These are phyloP conservation scores for Thinocorus orbignyianus DNA, from an alignment of 2,113 vertebrate species.

Conservation along the genomic window DNA sequence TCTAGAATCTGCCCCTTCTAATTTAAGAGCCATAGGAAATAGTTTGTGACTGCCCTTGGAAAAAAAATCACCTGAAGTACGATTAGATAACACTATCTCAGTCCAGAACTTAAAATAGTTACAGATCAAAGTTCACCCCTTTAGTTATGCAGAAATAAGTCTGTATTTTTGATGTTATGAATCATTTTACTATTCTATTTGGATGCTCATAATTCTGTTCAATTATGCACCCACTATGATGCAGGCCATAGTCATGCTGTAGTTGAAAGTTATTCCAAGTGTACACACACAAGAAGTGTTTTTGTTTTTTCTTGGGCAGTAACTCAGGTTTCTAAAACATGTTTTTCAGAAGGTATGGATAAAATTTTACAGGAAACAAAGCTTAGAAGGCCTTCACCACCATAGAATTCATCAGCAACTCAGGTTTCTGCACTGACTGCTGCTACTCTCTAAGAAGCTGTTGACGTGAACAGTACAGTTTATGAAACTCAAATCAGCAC, in stretches of 20 bases:
- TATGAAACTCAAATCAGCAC: not conserved
- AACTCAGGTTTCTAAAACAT: not conserved
- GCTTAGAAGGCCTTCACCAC: not conserved
- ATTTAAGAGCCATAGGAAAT: not conserved
- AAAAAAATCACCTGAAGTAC: not conserved
- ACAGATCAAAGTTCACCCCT: not conserved
- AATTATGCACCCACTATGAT: not conserved
- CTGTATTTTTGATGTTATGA: not conserved
- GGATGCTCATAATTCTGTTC: not conserved
- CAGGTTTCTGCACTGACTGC: not conserved
- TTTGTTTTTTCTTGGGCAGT: not conserved
- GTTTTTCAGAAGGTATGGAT: not conserved
- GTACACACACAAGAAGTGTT: not conserved
- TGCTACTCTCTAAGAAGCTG: not conserved
- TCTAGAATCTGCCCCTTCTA: not conserved
- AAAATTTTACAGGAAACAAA: not conserved
- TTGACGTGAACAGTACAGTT: rapidly evolving
- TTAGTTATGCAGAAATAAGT: not conserved
- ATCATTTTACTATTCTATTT: not conserved
- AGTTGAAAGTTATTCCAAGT: not conserved
- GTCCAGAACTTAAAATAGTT: not conserved
- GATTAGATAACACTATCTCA: not conserved
- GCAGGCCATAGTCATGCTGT: not conserved
- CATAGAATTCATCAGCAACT: not conserved
- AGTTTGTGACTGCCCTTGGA: not conserved